These are phyloP conservation scores for Meteorus sp. DNA, from an alignment of 1,140 invertebrate species.

Conservation along the genomic window DNA sequence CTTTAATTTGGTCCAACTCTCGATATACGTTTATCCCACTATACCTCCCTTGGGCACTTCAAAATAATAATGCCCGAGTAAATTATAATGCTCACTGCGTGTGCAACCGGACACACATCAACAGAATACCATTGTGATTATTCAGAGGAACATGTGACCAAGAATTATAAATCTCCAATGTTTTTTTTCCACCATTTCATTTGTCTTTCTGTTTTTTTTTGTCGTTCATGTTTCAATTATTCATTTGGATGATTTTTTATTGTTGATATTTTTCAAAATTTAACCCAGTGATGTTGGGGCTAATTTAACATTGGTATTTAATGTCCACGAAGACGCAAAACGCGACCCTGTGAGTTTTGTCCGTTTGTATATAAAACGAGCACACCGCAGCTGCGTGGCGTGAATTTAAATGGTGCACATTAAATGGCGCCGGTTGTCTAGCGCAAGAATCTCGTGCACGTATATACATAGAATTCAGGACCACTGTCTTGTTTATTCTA, in stretches of 20 bases:
- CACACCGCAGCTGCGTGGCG: constrained; percentile 34
- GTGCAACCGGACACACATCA: no score
- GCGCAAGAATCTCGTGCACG: constrained; percentile 46
- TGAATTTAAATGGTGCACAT: constrained; percentile 52
- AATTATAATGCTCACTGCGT: background rate
- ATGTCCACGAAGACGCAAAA: constrained; percentile 24
- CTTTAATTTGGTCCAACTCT: constrained; percentile 37
- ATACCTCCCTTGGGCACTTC: background rate
- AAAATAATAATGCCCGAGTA: background rate
- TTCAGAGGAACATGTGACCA: no score
- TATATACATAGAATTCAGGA: constrained; percentile 28
- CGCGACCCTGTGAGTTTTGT: background rate
- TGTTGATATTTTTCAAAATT: no score
- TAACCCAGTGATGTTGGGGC: no score
- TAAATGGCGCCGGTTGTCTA: constrained; percentile 51
- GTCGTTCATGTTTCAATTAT: no score
- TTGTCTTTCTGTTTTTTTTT: no score
- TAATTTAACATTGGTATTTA: constrained; percentile 26
- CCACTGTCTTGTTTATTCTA: background rate
- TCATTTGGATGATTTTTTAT: no score
- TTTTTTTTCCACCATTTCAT: no score
- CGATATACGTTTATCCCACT: background rate
- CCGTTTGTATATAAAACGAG: background rate
- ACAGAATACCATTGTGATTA: no score
- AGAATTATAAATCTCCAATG: no score